Base-by-base conservation (phyloP, 2,797 vertebrate species). In the Melanotaenia pygmaea region DNA sequence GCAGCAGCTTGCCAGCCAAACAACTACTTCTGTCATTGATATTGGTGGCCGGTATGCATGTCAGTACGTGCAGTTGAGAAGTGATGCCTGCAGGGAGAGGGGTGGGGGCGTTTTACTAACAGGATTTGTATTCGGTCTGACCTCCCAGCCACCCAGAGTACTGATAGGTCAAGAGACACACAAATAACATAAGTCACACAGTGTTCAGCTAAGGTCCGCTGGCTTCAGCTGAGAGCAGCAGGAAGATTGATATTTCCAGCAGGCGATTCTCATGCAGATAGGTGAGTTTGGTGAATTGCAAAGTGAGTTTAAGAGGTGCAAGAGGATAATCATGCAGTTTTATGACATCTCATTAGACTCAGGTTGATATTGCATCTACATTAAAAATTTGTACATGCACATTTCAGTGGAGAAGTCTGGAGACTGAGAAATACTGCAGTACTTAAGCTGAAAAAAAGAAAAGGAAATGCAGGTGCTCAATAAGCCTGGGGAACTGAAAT, bases 231-330 rank as follows among this genome's bases (percentile, higher is more conserved):
- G 94, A 95, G 91, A 96, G 67, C 95, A 94, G 70, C 87, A 96
- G 94, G 90, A 96, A 93, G 37, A 96, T 87, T 4, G 94, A 95
- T 0, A 93, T 96, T 83, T 96, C 96, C 93, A 97, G 87, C 90
- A 96, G 92, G 0, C 95, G 95, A 72, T 93, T 95, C 63, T 96
- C 95, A 38, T 79, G 84, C 38, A 96, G 90, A 51, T 92, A 94
- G 16, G 95, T 96, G 79, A 95, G 96, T 90, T 96, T 97, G 86
- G 95, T 96, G 93, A 97, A 84, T 95, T 96, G 89, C 88, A 72
- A 62, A 74, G 53, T 13, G 20, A 35, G 91, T 93, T 95, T 95
- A 96, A 93, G 94, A 91, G 18, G 91, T 86, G 71, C 20, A 66
- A 58, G 56, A 47, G 54, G 14, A 72, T n/a, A 64, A 70, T 67